phyloP scores from a whole-genome alignment of 2,888 invertebrate genomes.

The Dione vanillae region DNA sequence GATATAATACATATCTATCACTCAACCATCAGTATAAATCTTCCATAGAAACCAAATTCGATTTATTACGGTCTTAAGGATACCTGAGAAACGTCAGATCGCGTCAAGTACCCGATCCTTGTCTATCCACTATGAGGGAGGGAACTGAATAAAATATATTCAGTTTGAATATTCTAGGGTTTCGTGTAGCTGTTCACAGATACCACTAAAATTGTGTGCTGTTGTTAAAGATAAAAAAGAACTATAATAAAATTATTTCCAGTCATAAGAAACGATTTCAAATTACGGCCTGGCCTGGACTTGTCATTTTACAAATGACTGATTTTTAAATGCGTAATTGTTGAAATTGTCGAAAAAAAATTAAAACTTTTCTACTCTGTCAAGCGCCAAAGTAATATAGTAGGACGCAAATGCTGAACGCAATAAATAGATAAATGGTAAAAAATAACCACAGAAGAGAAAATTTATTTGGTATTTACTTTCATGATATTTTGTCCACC shows the following conservation, averaged over 20 bases:
- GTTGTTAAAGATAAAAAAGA: not conserved
- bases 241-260: not conserved
- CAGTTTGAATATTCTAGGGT: constrained; percentile 8
- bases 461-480: constrained; percentile 1
- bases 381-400: constrained; percentile 4
- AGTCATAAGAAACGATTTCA: constrained; percentile 7
- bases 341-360: constrained; percentile 17
- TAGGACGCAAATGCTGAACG: constrained; percentile 12
- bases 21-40: constrained; percentile 34
- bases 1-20: constrained; percentile 23
- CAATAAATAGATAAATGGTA: constrained; percentile 10
- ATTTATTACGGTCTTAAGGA: constrained; percentile 36
- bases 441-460: not conserved
- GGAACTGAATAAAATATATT: constrained; percentile 34
- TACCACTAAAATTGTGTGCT: not conserved
- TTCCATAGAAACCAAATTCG: constrained; percentile 31
- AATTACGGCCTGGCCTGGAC: not conserved
- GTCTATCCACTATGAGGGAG: constrained; percentile 31
- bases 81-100: constrained; percentile 33
- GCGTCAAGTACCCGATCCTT: constrained; percentile 30
- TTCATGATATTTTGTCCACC: not conserved
- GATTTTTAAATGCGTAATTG: constrained; percentile 8
- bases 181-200: constrained; percentile 22
- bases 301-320: constrained; percentile 11
- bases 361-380: constrained; percentile 4